Evolutionary conservation across 1,140 invertebrate species (phyloP).

Genomic region (Sycophila sp.): DNA sequence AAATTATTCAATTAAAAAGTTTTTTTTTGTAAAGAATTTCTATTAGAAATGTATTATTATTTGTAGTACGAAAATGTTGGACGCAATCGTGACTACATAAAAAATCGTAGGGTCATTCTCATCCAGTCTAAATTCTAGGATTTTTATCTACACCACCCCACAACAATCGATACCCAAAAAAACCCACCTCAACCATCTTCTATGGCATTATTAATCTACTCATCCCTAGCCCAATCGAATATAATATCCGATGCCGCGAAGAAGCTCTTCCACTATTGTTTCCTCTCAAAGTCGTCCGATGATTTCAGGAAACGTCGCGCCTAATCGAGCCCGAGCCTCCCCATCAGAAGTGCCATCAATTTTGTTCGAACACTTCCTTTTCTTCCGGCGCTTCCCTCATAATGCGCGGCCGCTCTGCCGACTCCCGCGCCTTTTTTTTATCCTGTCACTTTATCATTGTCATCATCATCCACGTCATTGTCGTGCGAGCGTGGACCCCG

Average conservation of each 20-base stretch:
- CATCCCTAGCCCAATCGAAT: neutral
- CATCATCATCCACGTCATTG: conserved; percentile 34
- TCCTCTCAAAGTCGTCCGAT: neutral
- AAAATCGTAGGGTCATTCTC: no score
- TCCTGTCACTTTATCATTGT: conserved; percentile 25
- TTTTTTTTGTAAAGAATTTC: no score
- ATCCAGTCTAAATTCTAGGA: no score
- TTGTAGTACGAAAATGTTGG: no score
- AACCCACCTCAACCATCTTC: neutral
- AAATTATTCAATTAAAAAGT: no score
- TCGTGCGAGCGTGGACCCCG: neutral
- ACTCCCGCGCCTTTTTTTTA: conserved; percentile 4
- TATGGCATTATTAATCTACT: conserved; percentile 8
- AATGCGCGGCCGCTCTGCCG: neutral
- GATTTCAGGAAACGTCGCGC: conserved; percentile 1
- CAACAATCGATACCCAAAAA: no score
- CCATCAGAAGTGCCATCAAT: conserved; percentile 19
- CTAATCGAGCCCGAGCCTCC: conserved; percentile 9
- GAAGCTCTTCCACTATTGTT: neutral
- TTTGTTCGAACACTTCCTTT: neutral
- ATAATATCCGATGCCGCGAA: neutral
- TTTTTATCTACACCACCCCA: no score
- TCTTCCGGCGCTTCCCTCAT: neutral
- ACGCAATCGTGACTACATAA: no score
- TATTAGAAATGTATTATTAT: no score